Conservation (phyloP, 2,888 invertebrate species). For the Nymphalis urticae region DNA sequence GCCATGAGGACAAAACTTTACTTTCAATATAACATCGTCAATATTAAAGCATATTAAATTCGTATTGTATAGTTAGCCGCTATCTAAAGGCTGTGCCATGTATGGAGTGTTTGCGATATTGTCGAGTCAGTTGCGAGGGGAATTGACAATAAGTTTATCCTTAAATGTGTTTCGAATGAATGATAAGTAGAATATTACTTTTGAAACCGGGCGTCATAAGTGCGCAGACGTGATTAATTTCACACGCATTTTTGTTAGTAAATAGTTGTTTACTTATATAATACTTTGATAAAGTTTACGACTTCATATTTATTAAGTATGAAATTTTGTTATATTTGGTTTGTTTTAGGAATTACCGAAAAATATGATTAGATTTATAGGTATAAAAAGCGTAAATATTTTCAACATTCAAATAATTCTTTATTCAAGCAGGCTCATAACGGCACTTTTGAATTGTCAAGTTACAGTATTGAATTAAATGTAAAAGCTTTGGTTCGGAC, state of each 20-base stretch:
- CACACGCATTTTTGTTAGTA: constrained; percentile 1
- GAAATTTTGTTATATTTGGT: too few species aligned
- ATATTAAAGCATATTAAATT: constrained; percentile 29
- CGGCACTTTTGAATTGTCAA: too few species aligned
- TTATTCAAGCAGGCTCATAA: too few species aligned
- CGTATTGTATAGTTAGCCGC: constrained; percentile 23
- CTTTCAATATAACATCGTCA: constrained; percentile 22
- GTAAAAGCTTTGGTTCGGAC: too few species aligned
- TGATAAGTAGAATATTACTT: constrained; percentile 34
- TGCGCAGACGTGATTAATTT: constrained; percentile 15
- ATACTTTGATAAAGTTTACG: too few species aligned
- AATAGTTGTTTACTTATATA: not conserved
- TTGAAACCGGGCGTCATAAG: constrained; percentile 26
- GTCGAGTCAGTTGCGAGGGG: constrained; percentile 41
- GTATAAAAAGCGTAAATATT: too few species aligned
- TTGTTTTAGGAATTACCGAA: too few species aligned
- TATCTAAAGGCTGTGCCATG: constrained; percentile 32
- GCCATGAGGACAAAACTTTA: constrained; percentile 4
- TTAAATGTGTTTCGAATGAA: constrained; percentile 43
- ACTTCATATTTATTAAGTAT: too few species aligned
- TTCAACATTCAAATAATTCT: too few species aligned
- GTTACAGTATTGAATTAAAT: too few species aligned
- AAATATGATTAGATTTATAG: too few species aligned
- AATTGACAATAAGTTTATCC: constrained; percentile 45
- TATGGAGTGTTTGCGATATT: constrained; percentile 39